Evolutionary conservation across 2,113 vertebrate genomes (phyloP), one percentile per base, ranked within the genome.

Genomic region (Gallinago paraguaiae): DNA sequence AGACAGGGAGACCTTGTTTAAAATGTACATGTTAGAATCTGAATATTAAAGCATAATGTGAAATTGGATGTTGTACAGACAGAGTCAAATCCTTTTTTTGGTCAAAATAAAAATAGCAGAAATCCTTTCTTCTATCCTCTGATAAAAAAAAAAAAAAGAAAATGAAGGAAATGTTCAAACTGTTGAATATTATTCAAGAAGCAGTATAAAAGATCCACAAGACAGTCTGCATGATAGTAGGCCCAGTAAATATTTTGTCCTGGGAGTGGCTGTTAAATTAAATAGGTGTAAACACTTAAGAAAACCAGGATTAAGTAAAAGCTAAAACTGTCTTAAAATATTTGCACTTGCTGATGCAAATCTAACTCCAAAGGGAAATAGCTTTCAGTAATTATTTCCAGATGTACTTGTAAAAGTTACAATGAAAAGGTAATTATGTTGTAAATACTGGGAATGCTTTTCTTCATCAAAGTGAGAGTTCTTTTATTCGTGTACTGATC

Each of bases 1-100:
- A 96, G 86, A 91, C 37, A 11, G n/a, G 33, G 61, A 93, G 60
- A 45, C n/a, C 54, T 93, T 70, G 82, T 94, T 65, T 96, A 97
- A 91, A 97, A 94, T 35, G 74, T 98, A 74, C 96, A 97, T n/a
- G 94, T 76, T 74, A 95, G 94, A 61, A 97, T 98, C 64, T 97
- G 98, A 92, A 98, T 95, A 82, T 98, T 98, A 90, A 98, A 98
- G 87, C 93, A 88, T 43, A 98, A 98, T 56, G 86, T 98, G 86
- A 97, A 98, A 74, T 89, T 96, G 72, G 15, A 83, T 98, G 22
- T 95, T 98, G 95, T 92, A 82, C 22, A 96, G 94, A 96, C 95
- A 97, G 76, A 98, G 92, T 78, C 94, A 97, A 50, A 79, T 57
- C 11, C 51, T 96, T 50, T 98, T 91, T 95, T 95, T 98, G 85